These are phyloP conservation scores for Setipinna tenuifilis DNA, from an alignment of 2,797 vertebrate species.

Conservation along the genomic window DNA sequence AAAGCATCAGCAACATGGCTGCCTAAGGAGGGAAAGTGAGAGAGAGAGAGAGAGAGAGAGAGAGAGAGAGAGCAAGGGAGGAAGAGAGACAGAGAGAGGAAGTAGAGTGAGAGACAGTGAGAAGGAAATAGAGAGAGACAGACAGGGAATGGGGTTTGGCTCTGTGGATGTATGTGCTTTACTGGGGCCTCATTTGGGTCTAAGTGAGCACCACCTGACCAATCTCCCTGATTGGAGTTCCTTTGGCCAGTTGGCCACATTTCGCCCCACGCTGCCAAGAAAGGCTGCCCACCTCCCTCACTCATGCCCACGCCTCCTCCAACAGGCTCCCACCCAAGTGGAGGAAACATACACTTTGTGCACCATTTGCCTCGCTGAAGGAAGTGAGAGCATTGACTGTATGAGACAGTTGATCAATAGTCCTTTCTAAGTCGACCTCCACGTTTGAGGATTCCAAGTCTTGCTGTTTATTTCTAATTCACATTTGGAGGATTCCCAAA, in stretches of 20 bases:
- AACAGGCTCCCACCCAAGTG: neutral
- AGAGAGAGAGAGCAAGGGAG: neutral
- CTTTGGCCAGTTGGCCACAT: conserved; percentile 65
- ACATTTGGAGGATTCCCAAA: no score
- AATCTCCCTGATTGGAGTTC: conserved; percentile 13
- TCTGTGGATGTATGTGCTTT: neutral
- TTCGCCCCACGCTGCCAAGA: conserved; percentile 50
- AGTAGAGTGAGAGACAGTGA: neutral
- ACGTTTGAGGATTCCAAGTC: neutral
- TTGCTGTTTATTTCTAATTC: no score
- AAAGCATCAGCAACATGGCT: conserved; percentile 54
- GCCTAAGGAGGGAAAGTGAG: neutral
- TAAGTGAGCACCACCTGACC: neutral
- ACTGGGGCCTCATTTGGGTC: neutral
- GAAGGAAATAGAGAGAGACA: neutral
- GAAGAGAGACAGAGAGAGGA: neutral
- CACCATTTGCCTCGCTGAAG: neutral
- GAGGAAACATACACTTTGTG: neutral
- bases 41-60: conserved; percentile 32
- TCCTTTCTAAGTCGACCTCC: neutral
- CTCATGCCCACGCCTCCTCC: neutral
- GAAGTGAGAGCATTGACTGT: no score
- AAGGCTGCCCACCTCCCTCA: conserved; percentile 14
- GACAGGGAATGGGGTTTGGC: neutral
- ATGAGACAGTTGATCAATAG: neutral